phyloP scores from a whole-genome alignment of 2,888 invertebrate genomes.

The Camponotus fellah region DNA sequence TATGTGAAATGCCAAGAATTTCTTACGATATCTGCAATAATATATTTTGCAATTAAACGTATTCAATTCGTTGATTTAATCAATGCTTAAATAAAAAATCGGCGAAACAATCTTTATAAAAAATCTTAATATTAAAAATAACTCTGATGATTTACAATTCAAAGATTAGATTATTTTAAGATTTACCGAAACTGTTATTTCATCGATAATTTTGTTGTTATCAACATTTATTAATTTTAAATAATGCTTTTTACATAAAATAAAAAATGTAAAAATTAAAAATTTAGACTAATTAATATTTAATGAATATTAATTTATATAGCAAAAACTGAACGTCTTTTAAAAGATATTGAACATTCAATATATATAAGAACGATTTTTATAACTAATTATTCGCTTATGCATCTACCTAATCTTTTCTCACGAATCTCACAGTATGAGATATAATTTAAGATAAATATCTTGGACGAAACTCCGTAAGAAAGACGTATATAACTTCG shows the following conservation, averaged over 20 bases:
- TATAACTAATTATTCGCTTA: neutral
- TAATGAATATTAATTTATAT: neutral
- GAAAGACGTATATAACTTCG: slow-evolving; percentile 23
- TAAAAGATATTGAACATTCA: neutral
- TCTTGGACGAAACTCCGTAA: neutral
- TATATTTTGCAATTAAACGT: neutral
- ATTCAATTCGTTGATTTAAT: neutral
- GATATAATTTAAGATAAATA: slow-evolving; percentile 27
- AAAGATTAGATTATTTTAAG: no score
- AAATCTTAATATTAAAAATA: neutral
- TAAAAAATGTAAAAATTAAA: neutral
- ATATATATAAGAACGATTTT: neutral
- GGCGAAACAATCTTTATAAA: neutral
- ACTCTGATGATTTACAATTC: neutral
- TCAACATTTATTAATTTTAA: neutral
- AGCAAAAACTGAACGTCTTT: neutral
- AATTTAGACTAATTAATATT: neutral
- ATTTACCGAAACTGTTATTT: neutral
- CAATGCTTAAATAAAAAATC: neutral
- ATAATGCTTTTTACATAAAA: neutral
- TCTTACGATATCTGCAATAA: neutral
- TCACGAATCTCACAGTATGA: neutral
- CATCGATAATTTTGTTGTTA: neutral
- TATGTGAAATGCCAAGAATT: neutral
- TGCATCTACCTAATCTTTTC: neutral